Evolutionary conservation across 2,113 vertebrate species (phyloP).

Genomic region (Myrmecophaga tridactyla): DNA sequence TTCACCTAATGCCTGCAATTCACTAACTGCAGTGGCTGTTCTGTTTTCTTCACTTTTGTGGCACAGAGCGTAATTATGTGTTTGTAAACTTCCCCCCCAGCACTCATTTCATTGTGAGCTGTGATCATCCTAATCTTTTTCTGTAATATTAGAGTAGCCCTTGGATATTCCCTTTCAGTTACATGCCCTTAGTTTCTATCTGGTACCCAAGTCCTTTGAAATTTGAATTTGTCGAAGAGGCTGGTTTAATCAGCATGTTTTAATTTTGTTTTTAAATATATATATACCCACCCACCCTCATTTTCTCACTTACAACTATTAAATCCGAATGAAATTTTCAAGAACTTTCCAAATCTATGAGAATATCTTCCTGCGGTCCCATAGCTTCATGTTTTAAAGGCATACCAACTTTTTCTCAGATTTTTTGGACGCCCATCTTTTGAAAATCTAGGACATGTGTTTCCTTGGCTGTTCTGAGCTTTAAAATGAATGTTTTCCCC

Average conservation of each 20-base stretch:
- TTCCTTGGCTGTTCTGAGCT: neutral
- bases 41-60: neutral
- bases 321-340: neutral
- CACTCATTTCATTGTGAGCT: neutral
- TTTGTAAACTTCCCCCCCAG: neutral
- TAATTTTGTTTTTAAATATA: neutral
- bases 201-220: neutral
- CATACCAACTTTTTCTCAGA: neutral
- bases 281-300: neutral
- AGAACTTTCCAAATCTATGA: neutral
- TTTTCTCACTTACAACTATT: neutral
- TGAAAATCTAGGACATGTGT: neutral
- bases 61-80: neutral
- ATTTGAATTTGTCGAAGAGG: neutral
- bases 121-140: neutral
- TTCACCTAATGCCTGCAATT: neutral
- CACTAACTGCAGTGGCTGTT: neutral
- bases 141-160: neutral
- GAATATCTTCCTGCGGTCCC: neutral
- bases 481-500: neutral
- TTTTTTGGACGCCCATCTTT: neutral
- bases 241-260: neutral
- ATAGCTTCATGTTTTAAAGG: neutral
- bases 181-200: neutral
- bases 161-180: neutral